Base-by-base conservation (phyloP, 1,140 invertebrate species). In the Rhizoglyphus robini region DNA sequence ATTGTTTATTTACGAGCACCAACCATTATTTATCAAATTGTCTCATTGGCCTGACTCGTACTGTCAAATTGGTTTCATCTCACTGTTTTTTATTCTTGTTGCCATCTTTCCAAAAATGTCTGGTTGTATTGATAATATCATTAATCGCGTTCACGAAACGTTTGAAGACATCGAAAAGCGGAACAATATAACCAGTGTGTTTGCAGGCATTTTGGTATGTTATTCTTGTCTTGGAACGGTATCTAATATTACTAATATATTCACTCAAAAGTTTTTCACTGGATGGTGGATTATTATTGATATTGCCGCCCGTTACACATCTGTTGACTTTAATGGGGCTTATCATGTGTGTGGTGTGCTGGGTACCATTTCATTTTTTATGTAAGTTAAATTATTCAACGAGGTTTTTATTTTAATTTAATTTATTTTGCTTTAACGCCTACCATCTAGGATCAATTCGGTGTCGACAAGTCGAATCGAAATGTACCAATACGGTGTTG, bases 251-350 rank as follows among this genome's bases (percentile, higher is more conserved):
- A n/a, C n/a, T n/a, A n/a, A n/a, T n/a, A n/a, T n/a, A n/a, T n/a
- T 60, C 1, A 38, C 27, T 23, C 2, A 18, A 30, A 74, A 94
- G 92, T 97, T 97, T 78, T 95, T 91, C 71, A 79, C 84, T 67
- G 95, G 93, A 36, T 97, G 95, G 93, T 99, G 96, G 95, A 84
- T 95, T 59, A 87, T 95, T 58, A 96, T 98, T 73, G 94, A 98
- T 80, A 89, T 91, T 27, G 86, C 89, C 65, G 84, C 86, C 5
- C 82, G 83, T 4, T 87, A 89, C 75, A 84, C 87, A 3, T 72
- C 72, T 32, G 69, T 72, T 23, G 81, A 87, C 30, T 84, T 90
- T 72, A 75, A 79, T 69, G 82, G 82, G 72, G 85, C 88, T 18
- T 94, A 93, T 76, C 86, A 92, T 73, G 83, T 94, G n/a, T 94